Conservation (phyloP, 2,888 invertebrate genomes). For the Zygogramma bicolorata region DNA sequence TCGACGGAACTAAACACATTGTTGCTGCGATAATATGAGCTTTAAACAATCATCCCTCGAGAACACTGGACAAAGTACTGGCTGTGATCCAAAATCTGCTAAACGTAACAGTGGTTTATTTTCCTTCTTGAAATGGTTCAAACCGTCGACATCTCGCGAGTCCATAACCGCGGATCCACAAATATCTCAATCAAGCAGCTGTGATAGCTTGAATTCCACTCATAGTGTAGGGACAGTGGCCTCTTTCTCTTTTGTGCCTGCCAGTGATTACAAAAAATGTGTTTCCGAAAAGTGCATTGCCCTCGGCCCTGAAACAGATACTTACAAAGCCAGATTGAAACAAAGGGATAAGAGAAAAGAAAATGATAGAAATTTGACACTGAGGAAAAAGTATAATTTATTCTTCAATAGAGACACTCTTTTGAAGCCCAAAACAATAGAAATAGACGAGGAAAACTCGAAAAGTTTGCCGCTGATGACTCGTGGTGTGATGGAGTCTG, state of each 20-base stretch:
- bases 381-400: constrained; percentile 76
- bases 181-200: constrained; percentile 67
- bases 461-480: constrained; percentile 67
- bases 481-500: constrained; percentile 51
- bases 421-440: constrained; percentile 49
- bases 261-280: constrained; percentile 67
- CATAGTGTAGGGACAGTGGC: constrained; percentile 80
- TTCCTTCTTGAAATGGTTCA: constrained; percentile 81
- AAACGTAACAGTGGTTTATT: constrained; percentile 69
- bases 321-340: constrained; percentile 73
- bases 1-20: not conserved
- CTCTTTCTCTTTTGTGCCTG: constrained; percentile 78
- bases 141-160: constrained; percentile 67
- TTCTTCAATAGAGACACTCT: constrained; percentile 64
- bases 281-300: constrained; percentile 60
- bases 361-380: constrained; percentile 71
- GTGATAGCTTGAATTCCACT: constrained; percentile 75
- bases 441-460: constrained; percentile 53
- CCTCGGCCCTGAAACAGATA: constrained; percentile 73
- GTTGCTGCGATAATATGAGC: constrained; percentile 55
- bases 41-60: constrained; percentile 54
- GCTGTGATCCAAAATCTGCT: constrained; percentile 63
- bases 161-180: constrained; percentile 58
- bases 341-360: constrained; percentile 73
- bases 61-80: constrained; percentile 62